phyloP scores from a whole-genome alignment of 2,797 vertebrate genomes.

The Pseudomugil tenellus region DNA sequence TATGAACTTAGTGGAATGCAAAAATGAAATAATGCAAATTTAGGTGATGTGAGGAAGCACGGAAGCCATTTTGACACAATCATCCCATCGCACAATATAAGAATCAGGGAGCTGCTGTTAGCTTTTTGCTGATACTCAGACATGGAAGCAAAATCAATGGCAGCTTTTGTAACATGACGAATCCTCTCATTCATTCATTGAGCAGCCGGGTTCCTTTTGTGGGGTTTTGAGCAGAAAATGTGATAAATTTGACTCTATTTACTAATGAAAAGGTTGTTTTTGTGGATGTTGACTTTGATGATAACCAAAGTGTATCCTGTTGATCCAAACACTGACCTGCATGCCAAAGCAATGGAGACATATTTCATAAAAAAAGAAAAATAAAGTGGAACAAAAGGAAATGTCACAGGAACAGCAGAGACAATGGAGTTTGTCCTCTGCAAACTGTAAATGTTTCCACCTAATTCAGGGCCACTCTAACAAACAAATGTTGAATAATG shows the following conservation, averaged over 20 bases:
- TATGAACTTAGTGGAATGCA: neutral
- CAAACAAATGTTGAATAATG: neutral
- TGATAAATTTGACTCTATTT: neutral
- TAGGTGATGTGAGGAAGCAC: neutral
- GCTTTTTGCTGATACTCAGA: neutral
- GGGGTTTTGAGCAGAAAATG: too few species aligned
- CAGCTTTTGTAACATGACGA: neutral
- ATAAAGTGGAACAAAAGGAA: neutral
- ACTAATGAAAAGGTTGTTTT: neutral
- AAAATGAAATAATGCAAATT: neutral
- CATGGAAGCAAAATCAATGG: neutral
- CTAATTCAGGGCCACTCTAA: neutral
- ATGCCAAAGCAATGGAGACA: neutral
- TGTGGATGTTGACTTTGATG: neutral
- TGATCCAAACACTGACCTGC: neutral
- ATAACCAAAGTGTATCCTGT: neutral
- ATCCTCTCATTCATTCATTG: neutral
- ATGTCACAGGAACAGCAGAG: neutral
- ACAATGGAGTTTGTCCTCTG: slow-evolving; percentile 1
- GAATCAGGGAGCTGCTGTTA: neutral
- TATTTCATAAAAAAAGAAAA: neutral
- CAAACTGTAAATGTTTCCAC: neutral
- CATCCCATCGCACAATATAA: neutral
- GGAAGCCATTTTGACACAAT: neutral
- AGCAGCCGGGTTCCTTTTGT: too few species aligned